These are phyloP conservation scores for Chrysomela aeneicollis DNA, from an alignment of 2,888 invertebrate species.

Conservation along the genomic window DNA sequence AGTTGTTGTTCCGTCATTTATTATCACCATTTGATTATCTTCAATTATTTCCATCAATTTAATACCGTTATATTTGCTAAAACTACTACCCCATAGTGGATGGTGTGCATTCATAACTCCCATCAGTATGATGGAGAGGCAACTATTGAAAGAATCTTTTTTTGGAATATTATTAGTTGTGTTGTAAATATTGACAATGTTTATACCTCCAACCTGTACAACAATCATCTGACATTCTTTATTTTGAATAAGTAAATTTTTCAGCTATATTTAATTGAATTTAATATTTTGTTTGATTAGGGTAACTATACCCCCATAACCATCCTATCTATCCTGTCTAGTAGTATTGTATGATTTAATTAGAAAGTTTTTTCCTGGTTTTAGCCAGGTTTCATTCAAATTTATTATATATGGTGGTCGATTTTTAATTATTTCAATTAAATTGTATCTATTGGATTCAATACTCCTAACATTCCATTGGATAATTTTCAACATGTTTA, in stretches of 20 bases:
- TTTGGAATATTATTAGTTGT: background rate
- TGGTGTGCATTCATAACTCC: background rate
- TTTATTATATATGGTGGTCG: background rate
- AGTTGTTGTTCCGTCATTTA: background rate
- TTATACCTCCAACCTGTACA: too few relatives aligned
- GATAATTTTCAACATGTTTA: too few relatives aligned
- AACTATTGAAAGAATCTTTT: too few relatives aligned
- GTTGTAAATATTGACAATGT: background rate
- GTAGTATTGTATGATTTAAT: background rate
- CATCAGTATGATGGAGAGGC: background rate
- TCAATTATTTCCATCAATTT: background rate
- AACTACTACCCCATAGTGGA: background rate
- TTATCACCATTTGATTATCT: background rate
- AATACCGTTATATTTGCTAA: background rate
- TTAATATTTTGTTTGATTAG: background rate
- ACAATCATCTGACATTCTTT: too few relatives aligned
- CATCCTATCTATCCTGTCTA: background rate
- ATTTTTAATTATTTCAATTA: background rate
- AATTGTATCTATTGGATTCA: background rate
- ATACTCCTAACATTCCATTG: background rate
- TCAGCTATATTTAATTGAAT: background rate
- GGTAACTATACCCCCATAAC: background rate
- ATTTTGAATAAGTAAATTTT: background rate
- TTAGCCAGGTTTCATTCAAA: background rate
- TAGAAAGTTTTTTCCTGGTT: background rate